phyloP scores from a whole-genome alignment of 2,888 invertebrate species.

The Spodoptera littoralis region DNA sequence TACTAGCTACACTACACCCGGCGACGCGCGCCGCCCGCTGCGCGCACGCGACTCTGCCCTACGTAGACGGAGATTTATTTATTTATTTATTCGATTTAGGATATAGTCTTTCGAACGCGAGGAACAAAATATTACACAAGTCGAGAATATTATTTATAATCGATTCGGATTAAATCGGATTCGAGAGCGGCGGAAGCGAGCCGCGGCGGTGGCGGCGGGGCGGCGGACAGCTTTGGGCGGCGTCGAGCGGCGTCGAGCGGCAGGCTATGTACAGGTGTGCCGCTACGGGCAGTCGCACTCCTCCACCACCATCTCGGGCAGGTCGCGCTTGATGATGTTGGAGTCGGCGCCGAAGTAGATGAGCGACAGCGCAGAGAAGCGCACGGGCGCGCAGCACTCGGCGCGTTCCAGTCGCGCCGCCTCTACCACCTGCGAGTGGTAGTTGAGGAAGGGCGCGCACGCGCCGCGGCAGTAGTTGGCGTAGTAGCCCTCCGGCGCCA shows the following conservation, averaged over 20 bases:
- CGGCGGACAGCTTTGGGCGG: constrained; percentile 65
- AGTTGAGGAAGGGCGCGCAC: constrained; percentile 95
- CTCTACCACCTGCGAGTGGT: constrained; percentile 97
- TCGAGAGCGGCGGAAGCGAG: constrained; percentile 85
- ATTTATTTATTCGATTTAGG: constrained; percentile 82
- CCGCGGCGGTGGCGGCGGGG: constrained; percentile 71
- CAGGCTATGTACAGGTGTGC: constrained; percentile 74
- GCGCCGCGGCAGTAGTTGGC: constrained; percentile 98
- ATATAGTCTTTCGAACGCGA: constrained; percentile 89
- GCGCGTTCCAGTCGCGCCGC: constrained; percentile 96
- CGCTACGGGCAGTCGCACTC: constrained; percentile 97
- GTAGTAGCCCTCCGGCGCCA: constrained; percentile 96
- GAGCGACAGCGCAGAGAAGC: constrained; percentile 97
- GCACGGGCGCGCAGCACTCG: constrained; percentile 97
- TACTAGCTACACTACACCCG: constrained; percentile 45
- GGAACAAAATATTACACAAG: constrained; percentile 89
- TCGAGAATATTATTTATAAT: constrained; percentile 88
- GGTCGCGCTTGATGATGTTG: constrained; percentile 97
- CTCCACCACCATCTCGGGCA: constrained; percentile 98
- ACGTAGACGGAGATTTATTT: constrained; percentile 68
- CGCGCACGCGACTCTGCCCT: constrained; percentile 64
- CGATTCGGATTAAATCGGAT: constrained; percentile 86
- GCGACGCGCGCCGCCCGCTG: constrained; percentile 54
- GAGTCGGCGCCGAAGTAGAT: constrained; percentile 97
- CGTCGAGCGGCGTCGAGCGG: constrained; percentile 65